Conservation (phyloP, 53 echinoderm and acorn worm species). For the Arbacia lixula region DNA sequence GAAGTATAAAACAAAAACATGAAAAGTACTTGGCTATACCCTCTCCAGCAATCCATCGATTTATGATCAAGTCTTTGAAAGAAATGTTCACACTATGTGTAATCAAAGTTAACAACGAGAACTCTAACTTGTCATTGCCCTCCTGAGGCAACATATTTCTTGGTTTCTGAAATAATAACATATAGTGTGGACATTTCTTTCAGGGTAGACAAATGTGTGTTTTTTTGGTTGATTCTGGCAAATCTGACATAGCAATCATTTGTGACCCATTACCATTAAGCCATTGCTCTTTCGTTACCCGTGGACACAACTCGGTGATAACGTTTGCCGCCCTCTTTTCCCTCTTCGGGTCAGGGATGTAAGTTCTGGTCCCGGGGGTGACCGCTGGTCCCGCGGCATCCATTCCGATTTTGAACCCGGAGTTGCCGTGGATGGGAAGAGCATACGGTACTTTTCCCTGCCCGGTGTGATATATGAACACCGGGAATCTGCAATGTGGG, state of each 20-base stretch:
- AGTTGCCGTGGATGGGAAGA: constrained; percentile 87
- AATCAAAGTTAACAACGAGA: too few species aligned
- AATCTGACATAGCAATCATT: not conserved
- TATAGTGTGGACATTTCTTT: too few species aligned
- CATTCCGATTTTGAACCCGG: constrained; percentile 86
- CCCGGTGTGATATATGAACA: constrained; percentile 64
- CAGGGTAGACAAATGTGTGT: not conserved
- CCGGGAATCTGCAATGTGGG: constrained; percentile 78
- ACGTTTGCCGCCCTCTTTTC: constrained; percentile 52
- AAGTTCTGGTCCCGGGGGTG: constrained; percentile 78
- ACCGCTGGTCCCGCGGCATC: constrained; percentile 79
- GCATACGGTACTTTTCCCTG: constrained; percentile 58
- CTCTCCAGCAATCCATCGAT: too few species aligned
- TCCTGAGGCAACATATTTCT: too few species aligned
- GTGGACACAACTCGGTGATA: constrained; percentile 66
- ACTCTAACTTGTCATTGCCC: too few species aligned
- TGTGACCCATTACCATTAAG: too few species aligned
- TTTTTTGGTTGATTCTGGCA: not conserved
- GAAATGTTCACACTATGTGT: too few species aligned
- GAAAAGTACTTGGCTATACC: too few species aligned
- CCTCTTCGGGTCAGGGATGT: constrained; percentile 66
- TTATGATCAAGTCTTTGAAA: too few species aligned
- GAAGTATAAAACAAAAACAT: not conserved
- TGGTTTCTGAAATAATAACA: too few species aligned
- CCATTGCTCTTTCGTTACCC: too few species aligned